Percentiles rank a stretch among this genome's conserved stretches.
These are phyloP conservation scores for Drosophila maculinotata DNA, from an alignment of 2,888 invertebrate species.

Conservation along the genomic window DNA sequence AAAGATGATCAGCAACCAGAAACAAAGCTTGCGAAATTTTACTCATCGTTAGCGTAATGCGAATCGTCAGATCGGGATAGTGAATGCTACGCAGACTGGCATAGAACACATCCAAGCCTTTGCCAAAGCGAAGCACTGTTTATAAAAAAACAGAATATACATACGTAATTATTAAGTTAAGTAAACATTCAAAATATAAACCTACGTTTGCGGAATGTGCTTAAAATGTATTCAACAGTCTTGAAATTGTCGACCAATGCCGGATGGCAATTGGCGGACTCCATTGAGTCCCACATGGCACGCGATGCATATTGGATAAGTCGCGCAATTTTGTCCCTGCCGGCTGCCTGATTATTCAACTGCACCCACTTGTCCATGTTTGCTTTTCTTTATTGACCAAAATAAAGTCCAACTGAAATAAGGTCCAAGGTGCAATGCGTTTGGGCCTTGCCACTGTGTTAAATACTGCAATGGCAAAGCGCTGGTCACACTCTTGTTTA, in stretches of 20 bases:
- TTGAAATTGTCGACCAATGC: conserved; percentile 91
- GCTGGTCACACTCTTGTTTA: conserved; percentile 50
- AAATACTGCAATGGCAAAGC: not conserved
- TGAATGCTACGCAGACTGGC: conserved; percentile 90
- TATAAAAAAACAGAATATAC: too few relatives aligned
- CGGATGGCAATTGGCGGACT: conserved; percentile 87
- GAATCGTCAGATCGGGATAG: conserved; percentile 89
- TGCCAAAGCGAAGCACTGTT: conserved; percentile 93
- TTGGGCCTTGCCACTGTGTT: conserved; percentile 23
- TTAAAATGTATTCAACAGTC: conserved; percentile 92
- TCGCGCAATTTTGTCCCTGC: conserved; percentile 86
- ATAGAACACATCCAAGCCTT: conserved; percentile 93
- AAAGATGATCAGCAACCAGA: conserved; percentile 93
- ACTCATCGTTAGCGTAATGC: conserved; percentile 90
- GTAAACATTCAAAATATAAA: conserved; percentile 22
- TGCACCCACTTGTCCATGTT: conserved; percentile 83
- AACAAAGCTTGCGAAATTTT: conserved; percentile 92
- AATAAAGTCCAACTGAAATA: conserved; percentile 37
- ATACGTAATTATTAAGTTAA: not conserved
- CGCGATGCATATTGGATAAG: conserved; percentile 93
- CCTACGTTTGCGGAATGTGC: conserved; percentile 94
- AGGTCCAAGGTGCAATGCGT: conserved; percentile 70
- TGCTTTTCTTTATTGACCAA: conserved; percentile 35
- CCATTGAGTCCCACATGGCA: conserved; percentile 91
- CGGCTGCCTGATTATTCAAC: conserved; percentile 83